phyloP scores from a whole-genome alignment of 2,797 vertebrate genomes.

The Danio aesculapii region DNA sequence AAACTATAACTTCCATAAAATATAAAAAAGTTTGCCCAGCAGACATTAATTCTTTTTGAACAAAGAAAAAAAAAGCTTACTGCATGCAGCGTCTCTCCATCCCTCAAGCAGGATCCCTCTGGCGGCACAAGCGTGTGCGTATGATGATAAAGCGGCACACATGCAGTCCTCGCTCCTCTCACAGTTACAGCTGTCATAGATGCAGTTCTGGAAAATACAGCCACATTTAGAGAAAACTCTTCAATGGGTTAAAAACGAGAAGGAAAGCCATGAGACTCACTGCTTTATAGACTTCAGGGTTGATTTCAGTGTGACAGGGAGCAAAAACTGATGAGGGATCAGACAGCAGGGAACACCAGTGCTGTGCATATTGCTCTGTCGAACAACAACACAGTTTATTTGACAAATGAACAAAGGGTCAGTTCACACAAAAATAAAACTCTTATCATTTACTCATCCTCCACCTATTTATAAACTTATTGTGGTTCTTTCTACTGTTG shows the following conservation, averaged over 20 bases:
- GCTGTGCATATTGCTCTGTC: slow-evolving; percentile 81
- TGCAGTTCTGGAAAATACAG: slow-evolving; percentile 69
- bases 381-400: slow-evolving; percentile 2
- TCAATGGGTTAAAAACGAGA: background rate
- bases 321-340: slow-evolving; percentile 76
- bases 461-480: too few species aligned
- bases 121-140: slow-evolving; percentile 76
- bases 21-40: background rate
- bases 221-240: slow-evolving; percentile 11
- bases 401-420: slow-evolving; percentile 4
- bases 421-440: too few species aligned
- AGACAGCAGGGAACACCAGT: slow-evolving; percentile 83
- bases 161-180: slow-evolving; percentile 79
- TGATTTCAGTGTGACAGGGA: slow-evolving; percentile 79
- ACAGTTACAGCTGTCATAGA: slow-evolving; percentile 81
- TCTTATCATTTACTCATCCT: too few species aligned
- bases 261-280: slow-evolving; percentile 67
- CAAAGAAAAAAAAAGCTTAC: slow-evolving; percentile 66
- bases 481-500: too few species aligned
- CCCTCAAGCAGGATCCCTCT: slow-evolving; percentile 69
- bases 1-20: background rate
- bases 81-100: slow-evolving; percentile 77
- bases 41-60: background rate
- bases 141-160: slow-evolving; percentile 80
- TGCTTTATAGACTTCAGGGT: slow-evolving; percentile 75